Evolutionary conservation across 92 coral and sea anemone genomes (phyloP).

Genomic region (Muricea muricata): DNA sequence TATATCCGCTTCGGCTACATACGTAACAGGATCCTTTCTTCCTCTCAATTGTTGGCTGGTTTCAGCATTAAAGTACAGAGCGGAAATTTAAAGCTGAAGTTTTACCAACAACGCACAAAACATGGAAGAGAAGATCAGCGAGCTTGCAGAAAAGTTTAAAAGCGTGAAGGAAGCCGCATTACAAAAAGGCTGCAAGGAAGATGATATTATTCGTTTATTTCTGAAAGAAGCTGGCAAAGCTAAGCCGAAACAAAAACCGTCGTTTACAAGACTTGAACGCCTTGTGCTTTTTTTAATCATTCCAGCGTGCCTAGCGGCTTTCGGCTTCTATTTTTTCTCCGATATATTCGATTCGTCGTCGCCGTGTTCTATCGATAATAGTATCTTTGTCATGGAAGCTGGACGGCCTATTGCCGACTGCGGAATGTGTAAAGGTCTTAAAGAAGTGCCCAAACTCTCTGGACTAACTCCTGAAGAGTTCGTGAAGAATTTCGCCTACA

Average conservation of each 20-base stretch:
- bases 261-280: neutral
- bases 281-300: neutral
- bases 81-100: too few species aligned
- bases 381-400: slow-evolving; percentile 39
- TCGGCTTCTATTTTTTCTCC: slow-evolving; percentile 15
- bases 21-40: too few species aligned
- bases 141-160: slow-evolving; percentile 25
- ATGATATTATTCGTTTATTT: neutral
- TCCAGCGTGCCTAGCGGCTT: neutral
- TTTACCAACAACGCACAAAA: too few species aligned
- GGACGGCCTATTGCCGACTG: slow-evolving; percentile 33
- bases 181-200: slow-evolving; percentile 15
- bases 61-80: neutral
- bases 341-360: slow-evolving; percentile 31
- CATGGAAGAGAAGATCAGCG: slow-evolving; percentile 22
- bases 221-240: neutral
- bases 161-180: slow-evolving; percentile 2
- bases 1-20: too few species aligned
- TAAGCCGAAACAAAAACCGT: neutral
- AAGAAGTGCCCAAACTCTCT: slow-evolving; percentile 81
- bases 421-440: slow-evolving; percentile 84
- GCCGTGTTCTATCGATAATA: slow-evolving; percentile 32
- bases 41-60: too few species aligned
- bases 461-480: slow-evolving; percentile 75
- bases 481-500: slow-evolving; percentile 83